Evolutionary conservation across 2,888 invertebrate species (phyloP).

Genomic region (Oligia latruncula): DNA sequence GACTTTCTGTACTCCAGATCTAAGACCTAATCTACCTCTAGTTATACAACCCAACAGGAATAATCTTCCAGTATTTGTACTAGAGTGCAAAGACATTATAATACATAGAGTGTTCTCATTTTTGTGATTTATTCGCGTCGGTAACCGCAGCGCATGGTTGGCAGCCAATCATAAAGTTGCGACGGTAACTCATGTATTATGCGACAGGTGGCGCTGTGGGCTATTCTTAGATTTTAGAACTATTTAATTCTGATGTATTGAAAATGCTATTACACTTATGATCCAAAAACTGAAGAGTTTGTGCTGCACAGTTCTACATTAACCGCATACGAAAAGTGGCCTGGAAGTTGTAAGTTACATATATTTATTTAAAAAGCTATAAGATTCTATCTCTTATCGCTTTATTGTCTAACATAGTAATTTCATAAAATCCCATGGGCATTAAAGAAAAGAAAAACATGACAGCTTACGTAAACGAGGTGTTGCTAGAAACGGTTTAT

Average conservation of each 20-base stretch:
- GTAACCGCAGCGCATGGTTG: conserved; percentile 35
- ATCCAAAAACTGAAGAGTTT: conserved; percentile 95
- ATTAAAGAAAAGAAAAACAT: not conserved
- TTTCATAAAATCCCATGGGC: not conserved
- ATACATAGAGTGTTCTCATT: conserved; percentile 33
- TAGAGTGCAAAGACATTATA: conserved; percentile 22
- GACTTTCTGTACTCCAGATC: not conserved
- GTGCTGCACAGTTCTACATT: conserved; percentile 96
- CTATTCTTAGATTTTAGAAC: conserved; percentile 16
- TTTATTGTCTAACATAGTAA: too few relatives aligned
- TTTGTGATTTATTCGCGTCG: conserved; percentile 34
- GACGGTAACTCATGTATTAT: conserved; percentile 37
- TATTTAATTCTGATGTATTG: conserved; percentile 1
- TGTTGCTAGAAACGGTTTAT: not conserved
- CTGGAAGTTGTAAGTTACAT: conserved; percentile 94
- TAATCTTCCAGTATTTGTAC: not conserved
- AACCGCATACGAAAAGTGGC: conserved; percentile 99
- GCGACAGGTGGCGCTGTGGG: conserved; percentile 36
- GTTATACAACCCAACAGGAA: not conserved
- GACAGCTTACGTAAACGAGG: not conserved
- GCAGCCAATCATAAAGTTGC: conserved; percentile 45
- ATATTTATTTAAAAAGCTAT: too few relatives aligned
- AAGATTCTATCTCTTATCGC: too few relatives aligned
- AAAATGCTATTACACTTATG: conserved; percentile 92
- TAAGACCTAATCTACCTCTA: not conserved